A percentile compares a stretch with the other conserved stretches of the same genome.
Conservation (phyloP, 2,888 invertebrate genomes). For the Chironomus tentans region DNA sequence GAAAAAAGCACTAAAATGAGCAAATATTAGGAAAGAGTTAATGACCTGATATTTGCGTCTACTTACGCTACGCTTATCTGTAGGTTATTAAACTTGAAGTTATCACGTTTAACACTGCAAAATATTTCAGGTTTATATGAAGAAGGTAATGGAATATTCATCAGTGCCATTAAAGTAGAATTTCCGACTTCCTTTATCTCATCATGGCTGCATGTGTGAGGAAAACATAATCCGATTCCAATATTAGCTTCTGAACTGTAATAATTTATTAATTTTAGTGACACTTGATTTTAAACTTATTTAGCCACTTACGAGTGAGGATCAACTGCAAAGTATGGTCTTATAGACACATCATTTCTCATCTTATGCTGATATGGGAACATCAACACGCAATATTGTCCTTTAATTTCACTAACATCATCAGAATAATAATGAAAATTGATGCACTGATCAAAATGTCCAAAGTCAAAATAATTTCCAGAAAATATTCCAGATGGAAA, state of each 20-base stretch:
- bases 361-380: neutral
- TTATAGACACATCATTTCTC: neutral
- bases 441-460: conserved; percentile 44
- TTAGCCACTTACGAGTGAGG: neutral
- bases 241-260: neutral
- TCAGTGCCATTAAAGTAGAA: conserved; percentile 29
- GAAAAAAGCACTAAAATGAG: neutral
- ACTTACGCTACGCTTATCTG: conserved; percentile 40
- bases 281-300: too few relatives aligned
- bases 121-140: conserved; percentile 29
- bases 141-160: neutral
- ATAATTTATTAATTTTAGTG: too few relatives aligned
- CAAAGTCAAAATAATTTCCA: conserved; percentile 42
- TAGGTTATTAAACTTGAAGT: conserved; percentile 33
- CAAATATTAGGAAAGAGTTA: neutral
- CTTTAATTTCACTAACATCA: neutral
- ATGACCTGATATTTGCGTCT: neutral
- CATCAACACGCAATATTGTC: neutral
- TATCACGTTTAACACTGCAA: conserved; percentile 35
- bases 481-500: conserved; percentile 41
- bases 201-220: conserved; percentile 35
- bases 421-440: conserved; percentile 31
- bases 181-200: conserved; percentile 33
- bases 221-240: conserved; percentile 38
- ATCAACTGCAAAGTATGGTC: neutral